Evolutionary conservation across 1,140 invertebrate species (phyloP).

Genomic region (Drosophila tropicalis): DNA sequence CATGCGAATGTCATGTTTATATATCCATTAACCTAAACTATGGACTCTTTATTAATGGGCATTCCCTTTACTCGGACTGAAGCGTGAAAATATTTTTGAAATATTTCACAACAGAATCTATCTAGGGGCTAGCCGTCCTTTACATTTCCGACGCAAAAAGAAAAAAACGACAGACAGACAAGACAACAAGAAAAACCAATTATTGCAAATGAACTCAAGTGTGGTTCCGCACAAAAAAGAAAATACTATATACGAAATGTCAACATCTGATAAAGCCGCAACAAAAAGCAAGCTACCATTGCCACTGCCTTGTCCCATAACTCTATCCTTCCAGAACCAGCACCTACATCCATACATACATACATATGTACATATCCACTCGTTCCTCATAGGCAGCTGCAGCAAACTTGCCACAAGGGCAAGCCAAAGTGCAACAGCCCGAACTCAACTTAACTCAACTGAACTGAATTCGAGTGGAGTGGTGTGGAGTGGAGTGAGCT

Average conservation of each 20-base stretch:
- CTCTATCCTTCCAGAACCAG: too few species aligned
- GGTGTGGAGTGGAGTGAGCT: constrained; percentile 12
- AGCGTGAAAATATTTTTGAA: constrained; percentile 62
- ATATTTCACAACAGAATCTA: constrained; percentile 59
- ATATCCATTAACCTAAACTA: constrained; percentile 60
- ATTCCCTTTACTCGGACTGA: neutral
- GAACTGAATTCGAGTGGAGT: constrained; percentile 42
- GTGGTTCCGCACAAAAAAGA: constrained; percentile 69
- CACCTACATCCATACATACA: too few species aligned
- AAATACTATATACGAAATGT: constrained; percentile 46
- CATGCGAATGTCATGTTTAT: constrained; percentile 9
- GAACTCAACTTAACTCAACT: constrained; percentile 45
- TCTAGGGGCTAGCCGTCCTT: constrained; percentile 20
- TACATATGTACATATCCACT: too few species aligned
- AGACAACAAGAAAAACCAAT: constrained; percentile 80
- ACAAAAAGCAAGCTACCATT: constrained; percentile 39
- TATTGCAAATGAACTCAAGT: constrained; percentile 82
- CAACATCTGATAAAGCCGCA: constrained; percentile 80
- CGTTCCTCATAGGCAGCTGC: neutral
- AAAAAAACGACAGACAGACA: constrained; percentile 25
- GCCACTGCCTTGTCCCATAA: too few species aligned
- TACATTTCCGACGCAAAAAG: neutral
- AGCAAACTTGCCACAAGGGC: constrained; percentile 37
- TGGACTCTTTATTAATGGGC: neutral
- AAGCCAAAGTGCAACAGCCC: constrained; percentile 74